Conservation (phyloP, 2,113 vertebrate species). For the Rallus limicola region DNA sequence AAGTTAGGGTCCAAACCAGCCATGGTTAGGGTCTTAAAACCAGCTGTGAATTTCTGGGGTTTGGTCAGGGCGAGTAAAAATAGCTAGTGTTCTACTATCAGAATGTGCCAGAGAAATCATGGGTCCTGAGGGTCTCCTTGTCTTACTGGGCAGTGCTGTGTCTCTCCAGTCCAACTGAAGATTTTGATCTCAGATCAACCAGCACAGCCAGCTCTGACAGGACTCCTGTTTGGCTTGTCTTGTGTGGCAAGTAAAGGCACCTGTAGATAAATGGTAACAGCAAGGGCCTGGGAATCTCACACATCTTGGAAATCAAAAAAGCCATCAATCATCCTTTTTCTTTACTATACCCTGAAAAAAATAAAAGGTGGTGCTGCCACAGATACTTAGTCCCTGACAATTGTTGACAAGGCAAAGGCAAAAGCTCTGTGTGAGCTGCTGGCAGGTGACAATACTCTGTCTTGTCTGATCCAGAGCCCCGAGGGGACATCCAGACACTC, state of each 20-base stretch:
- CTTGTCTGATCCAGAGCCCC: neutral
- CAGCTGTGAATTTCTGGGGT: neutral
- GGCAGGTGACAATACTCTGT: neutral
- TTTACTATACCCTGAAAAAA: slow-evolving; percentile 5
- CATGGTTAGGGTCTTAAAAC: neutral
- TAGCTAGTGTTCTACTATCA: neutral
- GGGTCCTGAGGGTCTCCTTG: neutral
- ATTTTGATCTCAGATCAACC: neutral
- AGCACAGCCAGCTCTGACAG: neutral
- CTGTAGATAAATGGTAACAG: slow-evolving; percentile 10
- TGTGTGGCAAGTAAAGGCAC: neutral
- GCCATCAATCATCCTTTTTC: neutral
- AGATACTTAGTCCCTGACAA: slow-evolving; percentile 5
- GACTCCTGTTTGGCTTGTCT: neutral
- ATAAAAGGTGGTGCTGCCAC: neutral
- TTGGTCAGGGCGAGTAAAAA: neutral
- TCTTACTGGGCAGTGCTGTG: neutral
- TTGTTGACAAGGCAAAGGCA: slow-evolving; percentile 38
- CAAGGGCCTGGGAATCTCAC: neutral
- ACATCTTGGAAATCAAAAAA: slow-evolving; percentile 29
- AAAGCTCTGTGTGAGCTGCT: neutral
- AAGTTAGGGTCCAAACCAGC: neutral
- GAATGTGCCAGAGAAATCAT: neutral
- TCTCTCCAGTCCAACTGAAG: neutral
- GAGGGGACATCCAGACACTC: neutral